These are phyloP conservation scores for Lutjanus erythropterus DNA, from an alignment of 2,113 vertebrate genomes.

Conservation along the genomic window DNA sequence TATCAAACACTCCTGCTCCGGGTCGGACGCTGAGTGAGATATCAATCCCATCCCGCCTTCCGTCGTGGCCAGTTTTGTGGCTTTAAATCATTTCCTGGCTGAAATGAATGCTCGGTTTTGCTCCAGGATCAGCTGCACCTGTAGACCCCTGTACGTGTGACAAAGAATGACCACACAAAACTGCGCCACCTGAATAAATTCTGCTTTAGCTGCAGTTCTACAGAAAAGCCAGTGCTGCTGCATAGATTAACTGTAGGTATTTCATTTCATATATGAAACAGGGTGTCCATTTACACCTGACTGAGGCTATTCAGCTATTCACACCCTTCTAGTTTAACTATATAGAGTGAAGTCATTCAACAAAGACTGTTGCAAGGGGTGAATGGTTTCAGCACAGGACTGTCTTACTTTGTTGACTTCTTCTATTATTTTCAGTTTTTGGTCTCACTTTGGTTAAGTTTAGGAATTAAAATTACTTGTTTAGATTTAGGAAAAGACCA, in stretches of 20 bases:
- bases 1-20: constrained; percentile 54
- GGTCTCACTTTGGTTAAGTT: too few species aligned
- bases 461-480: too few species aligned
- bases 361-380: too few species aligned
- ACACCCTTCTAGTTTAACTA: too few species aligned
- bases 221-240: constrained; percentile 2
- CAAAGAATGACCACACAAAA: constrained; percentile 25
- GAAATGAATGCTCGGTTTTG: neutral
- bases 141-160: constrained; percentile 19
- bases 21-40: constrained; percentile 46
- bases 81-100: constrained; percentile 63
- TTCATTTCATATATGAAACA: constrained; percentile 54
- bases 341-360: too few species aligned
- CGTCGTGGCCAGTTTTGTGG: constrained; percentile 16
- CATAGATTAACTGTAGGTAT: constrained; percentile 35
- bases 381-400: too few species aligned
- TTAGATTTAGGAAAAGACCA: too few species aligned
- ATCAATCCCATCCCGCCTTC: constrained; percentile 48
- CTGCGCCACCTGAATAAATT: neutral
- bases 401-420: too few species aligned
- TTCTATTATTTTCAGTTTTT: too few species aligned
- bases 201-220: constrained; percentile 13
- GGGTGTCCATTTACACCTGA: too few species aligned
- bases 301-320: too few species aligned
- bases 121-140: constrained; percentile 44